Conservation (phyloP, 37 sponge, comb jelly and placozoan species). For the Lycopodina hypogea region DNA sequence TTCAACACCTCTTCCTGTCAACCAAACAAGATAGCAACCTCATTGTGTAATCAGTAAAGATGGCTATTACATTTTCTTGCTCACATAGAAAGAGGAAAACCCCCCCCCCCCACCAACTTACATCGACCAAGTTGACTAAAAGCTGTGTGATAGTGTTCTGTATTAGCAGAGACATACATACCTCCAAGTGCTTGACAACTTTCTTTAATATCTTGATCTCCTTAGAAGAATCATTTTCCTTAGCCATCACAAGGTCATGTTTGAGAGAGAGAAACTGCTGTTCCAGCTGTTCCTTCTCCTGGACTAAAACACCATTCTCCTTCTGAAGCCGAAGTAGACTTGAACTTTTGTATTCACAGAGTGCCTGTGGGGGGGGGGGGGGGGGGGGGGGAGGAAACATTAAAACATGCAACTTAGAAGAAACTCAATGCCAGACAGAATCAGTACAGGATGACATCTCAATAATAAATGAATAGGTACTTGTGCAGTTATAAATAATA, state of each 20-base stretch:
- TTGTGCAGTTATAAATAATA: no score
- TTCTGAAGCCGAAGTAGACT: conserved; percentile 46
- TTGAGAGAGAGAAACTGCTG: conserved; percentile 59
- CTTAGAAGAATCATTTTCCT: conserved; percentile 27
- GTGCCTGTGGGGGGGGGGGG: no score
- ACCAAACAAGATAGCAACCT: no score
- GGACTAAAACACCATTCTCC: conserved; percentile 66
- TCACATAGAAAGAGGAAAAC: no score
- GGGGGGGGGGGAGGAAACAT: neutral
- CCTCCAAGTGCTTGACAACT: conserved; percentile 72
- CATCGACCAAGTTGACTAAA: no score
- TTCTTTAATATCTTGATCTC: conserved; percentile 60
- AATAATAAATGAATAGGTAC: no score
- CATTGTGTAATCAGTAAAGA: no score
- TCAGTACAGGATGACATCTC: no score
- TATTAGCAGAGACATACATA: no score
- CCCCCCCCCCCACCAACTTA: no score
- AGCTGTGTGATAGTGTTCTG: no score
- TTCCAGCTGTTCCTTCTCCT: conserved; percentile 82
- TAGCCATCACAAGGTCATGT: conserved; percentile 33
- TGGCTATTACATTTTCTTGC: no score
- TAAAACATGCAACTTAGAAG: neutral
- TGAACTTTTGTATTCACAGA: conserved; percentile 19
- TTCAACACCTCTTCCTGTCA: conserved; percentile 74
- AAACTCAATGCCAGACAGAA: neutral